Conservation (phyloP, 1,140 invertebrate genomes). For the Drosophila quadrilineata region DNA sequence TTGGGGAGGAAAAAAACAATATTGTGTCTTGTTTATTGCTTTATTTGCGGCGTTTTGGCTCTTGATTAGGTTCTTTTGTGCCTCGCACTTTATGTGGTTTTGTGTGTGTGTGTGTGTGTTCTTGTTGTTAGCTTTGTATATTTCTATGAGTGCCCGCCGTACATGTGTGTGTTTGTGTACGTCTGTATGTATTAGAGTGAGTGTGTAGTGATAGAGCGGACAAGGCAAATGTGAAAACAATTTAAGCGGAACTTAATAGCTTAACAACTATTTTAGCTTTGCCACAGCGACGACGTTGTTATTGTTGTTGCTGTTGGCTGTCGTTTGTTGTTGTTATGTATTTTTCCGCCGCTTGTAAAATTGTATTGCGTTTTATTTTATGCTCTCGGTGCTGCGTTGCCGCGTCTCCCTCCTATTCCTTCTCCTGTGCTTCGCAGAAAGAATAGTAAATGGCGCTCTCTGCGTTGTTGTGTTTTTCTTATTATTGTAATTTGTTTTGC, state of each 20-base stretch:
- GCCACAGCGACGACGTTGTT: conserved; percentile 17
- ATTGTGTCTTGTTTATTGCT: conserved; percentile 78
- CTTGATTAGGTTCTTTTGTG: conserved; percentile 78
- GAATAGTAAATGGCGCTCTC: not conserved
- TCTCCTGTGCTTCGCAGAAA: not conserved
- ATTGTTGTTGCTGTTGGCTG: conserved; percentile 4
- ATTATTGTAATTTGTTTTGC: conserved; percentile 18
- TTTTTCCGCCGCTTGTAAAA: conserved; percentile 60
- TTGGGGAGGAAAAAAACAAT: conserved; percentile 57
- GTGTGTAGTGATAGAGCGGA: conserved; percentile 40
- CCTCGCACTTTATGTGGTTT: conserved; percentile 64
- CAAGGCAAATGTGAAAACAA: conserved; percentile 73
- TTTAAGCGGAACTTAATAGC: conserved; percentile 76
- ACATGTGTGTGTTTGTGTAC: conserved; percentile 7
- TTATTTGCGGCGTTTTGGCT: conserved; percentile 75
- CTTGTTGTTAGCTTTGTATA: conserved; percentile 18
- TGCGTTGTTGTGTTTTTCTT: conserved; percentile 12
- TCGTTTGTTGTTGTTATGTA: conserved; percentile 42
- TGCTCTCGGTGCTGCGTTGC: conserved; percentile 36
- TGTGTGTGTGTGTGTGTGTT: conserved; percentile 34
- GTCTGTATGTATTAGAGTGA: conserved; percentile 14
- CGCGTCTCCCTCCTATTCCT: conserved; percentile 2
- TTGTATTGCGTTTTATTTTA: conserved; percentile 74
- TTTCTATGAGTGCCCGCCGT: too few relatives aligned
- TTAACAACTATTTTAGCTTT: conserved; percentile 70